Conservation (phyloP, 2,113 vertebrate genomes). For the Dasypus novemcinctus region DNA sequence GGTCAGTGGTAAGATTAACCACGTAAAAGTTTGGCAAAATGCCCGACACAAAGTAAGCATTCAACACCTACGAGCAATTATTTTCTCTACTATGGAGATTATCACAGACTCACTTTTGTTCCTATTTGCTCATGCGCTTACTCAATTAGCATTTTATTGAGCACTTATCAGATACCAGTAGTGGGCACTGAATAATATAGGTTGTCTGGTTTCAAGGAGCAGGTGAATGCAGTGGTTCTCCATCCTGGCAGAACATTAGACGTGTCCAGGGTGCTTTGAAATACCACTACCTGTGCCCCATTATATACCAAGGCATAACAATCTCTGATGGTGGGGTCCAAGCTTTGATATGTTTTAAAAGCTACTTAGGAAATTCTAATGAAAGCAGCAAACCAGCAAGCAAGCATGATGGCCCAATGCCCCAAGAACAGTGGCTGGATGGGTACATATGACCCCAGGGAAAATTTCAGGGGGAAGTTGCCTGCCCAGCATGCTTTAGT, state of each 20-base stretch:
- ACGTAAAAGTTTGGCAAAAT: not conserved
- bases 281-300: not conserved
- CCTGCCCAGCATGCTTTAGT: not conserved
- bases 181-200: not conserved
- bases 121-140: not conserved
- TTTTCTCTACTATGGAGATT: not conserved
- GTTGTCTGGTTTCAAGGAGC: not conserved
- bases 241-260: not conserved
- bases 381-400: not conserved
- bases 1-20: not conserved
- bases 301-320: not conserved
- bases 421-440: not conserved
- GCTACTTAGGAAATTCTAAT: not conserved
- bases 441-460: not conserved
- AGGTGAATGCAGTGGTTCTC: not conserved
- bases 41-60: not conserved
- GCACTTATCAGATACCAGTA: not conserved
- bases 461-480: not conserved
- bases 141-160: not conserved
- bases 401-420: not conserved
- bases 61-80: not conserved
- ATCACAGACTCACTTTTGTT: constrained; percentile 16
- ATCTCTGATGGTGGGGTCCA: not conserved
- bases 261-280: not conserved
- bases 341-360: not conserved